Evolutionary conservation across 2,113 vertebrate genomes (phyloP).

Genomic region (Turdus rufiventris): DNA sequence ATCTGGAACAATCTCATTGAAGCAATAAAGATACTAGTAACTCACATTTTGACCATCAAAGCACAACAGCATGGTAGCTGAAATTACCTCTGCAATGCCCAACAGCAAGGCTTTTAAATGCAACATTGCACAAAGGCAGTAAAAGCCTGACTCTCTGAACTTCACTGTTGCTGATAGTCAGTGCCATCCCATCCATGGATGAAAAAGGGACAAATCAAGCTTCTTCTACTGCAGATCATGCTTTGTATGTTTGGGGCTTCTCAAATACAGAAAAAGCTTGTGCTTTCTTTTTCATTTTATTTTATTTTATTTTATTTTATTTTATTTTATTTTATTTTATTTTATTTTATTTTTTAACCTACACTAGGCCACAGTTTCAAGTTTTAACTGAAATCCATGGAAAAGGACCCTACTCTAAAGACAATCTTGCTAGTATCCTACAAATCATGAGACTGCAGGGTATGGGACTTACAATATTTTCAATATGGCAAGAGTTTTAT

Average conservation of each 20-base stretch:
- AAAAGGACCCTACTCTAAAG: not conserved
- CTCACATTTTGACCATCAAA: not conserved
- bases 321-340: not conserved
- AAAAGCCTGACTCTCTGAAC: not conserved
- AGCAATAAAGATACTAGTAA: not conserved
- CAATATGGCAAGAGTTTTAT: not conserved
- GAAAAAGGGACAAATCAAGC: not conserved
- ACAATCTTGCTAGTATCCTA: too few species aligned
- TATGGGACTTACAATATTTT: not conserved
- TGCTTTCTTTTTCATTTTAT: not conserved
- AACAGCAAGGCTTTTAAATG: fast-evolving
- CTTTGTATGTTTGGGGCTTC: not conserved
- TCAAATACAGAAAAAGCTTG: not conserved
- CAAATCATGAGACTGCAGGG: not conserved
- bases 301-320: not conserved
- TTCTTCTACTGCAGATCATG: not conserved
- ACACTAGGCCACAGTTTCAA: not conserved
- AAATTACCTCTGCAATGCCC: not conserved
- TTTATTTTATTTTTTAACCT: not conserved
- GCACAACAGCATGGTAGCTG: not conserved
- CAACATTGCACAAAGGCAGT: not conserved
- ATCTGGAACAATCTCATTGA: not conserved
- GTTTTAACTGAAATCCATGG: not conserved
- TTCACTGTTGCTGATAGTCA: not conserved
- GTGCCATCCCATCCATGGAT: not conserved